phyloP scores from a whole-genome alignment of 1,140 invertebrate genomes.

The Drosophila tsacasi region DNA sequence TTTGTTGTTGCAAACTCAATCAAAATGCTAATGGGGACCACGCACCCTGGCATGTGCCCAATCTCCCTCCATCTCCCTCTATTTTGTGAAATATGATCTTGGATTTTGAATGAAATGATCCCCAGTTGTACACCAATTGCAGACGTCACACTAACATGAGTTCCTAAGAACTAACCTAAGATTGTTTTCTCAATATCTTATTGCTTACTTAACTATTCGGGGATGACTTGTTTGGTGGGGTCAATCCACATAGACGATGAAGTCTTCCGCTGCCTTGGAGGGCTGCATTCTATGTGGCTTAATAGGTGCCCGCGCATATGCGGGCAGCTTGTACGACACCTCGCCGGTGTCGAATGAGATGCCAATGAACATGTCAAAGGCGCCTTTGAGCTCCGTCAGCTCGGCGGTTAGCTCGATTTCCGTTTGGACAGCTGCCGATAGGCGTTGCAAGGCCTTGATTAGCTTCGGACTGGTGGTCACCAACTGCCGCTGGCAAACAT shows the following conservation, averaged over 20 bases:
- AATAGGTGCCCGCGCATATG: neutral
- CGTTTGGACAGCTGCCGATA: slow-evolving; percentile 88
- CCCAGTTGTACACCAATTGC: neutral
- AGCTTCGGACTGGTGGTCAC: slow-evolving; percentile 85
- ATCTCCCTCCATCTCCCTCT: neutral
- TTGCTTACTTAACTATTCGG: too few relatives aligned
- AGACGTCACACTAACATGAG: neutral
- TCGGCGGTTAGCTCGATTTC: slow-evolving; percentile 89
- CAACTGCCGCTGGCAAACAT: slow-evolving; percentile 88
- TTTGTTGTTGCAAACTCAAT: too few relatives aligned
- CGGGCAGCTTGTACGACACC: neutral
- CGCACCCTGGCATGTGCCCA: too few relatives aligned
- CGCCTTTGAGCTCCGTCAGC: slow-evolving; percentile 89
- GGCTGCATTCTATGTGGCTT: slow-evolving; percentile 50
- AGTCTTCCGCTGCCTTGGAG: slow-evolving; percentile 52
- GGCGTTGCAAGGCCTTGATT: slow-evolving; percentile 87
- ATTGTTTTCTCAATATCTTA: neutral
- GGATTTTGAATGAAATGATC: neutral
- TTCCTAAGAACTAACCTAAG: slow-evolving; percentile 2
- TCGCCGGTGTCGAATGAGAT: slow-evolving; percentile 84
- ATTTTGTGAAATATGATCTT: neutral
- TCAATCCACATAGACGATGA: slow-evolving; percentile 60
- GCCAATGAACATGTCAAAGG: slow-evolving; percentile 89
- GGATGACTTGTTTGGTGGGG: neutral
- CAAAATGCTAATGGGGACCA: too few relatives aligned